Evolutionary conservation across 2,888 invertebrate genomes (phyloP).

Genomic region (Dusona sp.): DNA sequence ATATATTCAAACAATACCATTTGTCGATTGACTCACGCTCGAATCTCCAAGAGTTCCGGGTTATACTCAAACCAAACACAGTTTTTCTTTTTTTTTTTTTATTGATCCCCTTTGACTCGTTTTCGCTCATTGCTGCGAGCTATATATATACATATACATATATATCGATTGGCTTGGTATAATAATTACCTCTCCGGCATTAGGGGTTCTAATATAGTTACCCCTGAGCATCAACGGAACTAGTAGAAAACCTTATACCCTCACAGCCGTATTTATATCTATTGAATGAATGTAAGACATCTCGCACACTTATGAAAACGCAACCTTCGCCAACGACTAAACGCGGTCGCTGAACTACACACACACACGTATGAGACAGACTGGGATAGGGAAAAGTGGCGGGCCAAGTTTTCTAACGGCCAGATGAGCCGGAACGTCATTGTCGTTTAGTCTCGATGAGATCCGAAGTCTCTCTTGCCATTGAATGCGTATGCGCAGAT

Average conservation of each 20-base stretch:
- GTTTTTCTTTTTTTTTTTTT: constrained; percentile 63
- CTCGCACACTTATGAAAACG: constrained; percentile 26
- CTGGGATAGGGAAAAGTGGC: constrained; percentile 59
- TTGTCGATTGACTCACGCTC: constrained; percentile 67
- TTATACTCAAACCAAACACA: constrained; percentile 35
- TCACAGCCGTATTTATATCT: constrained; percentile 23
- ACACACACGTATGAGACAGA: neutral
- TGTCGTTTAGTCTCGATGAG: constrained; percentile 55
- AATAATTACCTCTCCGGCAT: constrained; percentile 83
- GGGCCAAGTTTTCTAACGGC: constrained; percentile 64
- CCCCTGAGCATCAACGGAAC: constrained; percentile 72
- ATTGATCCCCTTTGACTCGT: constrained; percentile 63
- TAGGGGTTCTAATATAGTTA: constrained; percentile 78
- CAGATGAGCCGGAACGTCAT: constrained; percentile 64
- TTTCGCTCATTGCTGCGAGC: constrained; percentile 48
- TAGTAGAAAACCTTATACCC: constrained; percentile 47
- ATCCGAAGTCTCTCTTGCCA: constrained; percentile 23
- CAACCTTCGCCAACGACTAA: constrained; percentile 63
- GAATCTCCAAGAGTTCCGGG: constrained; percentile 71
- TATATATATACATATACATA: constrained; percentile 4
- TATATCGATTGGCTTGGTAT: constrained; percentile 83
- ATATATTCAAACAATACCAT: constrained; percentile 23
- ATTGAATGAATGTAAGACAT: constrained; percentile 35
- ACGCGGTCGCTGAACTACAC: constrained; percentile 63
- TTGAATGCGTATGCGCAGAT: neutral